Percentiles rank a stretch among this genome's conserved stretches.
Evolutionary conservation across 2,113 vertebrate genomes (phyloP).

Genomic region (Haliaeetus leucogaster): DNA sequence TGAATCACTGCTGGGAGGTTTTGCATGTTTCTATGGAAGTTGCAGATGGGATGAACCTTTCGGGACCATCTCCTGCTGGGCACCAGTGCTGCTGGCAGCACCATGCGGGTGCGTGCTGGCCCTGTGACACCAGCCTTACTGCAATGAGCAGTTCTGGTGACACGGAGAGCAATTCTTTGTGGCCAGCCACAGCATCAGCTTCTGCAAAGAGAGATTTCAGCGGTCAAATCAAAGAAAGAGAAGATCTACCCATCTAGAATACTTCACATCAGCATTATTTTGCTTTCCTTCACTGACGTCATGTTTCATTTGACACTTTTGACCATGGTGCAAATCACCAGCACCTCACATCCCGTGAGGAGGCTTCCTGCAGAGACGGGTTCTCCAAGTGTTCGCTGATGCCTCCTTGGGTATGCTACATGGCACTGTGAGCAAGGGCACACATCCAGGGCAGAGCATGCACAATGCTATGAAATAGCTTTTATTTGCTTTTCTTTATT

Average conservation of each 20-base stretch:
- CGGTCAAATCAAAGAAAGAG: neutral
- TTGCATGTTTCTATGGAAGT: neutral
- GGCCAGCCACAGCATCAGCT: neutral
- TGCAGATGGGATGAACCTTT: neutral
- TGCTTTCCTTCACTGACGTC: neutral
- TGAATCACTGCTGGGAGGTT: neutral
- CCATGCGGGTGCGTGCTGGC: accelerated
- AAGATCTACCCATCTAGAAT: neutral
- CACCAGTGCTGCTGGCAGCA: neutral
- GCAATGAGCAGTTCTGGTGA: neutral
- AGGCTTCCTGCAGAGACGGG: neutral
- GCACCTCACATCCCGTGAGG: neutral
- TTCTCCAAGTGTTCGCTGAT: neutral
- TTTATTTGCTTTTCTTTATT: neutral
- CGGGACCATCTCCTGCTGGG: accelerated
- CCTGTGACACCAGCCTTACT: neutral
- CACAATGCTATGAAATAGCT: neutral
- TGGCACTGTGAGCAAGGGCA: neutral
- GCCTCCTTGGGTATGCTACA: accelerated
- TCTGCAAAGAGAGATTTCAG: neutral
- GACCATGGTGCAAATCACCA: neutral
- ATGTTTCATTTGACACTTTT: neutral
- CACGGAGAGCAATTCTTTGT: neutral
- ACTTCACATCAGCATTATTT: neutral
- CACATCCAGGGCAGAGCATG: neutral